Percentiles rank a stretch among this genome's conserved stretches.
These are phyloP conservation scores for Ormyrus thymus DNA, from an alignment of 2,888 invertebrate genomes.

Conservation along the genomic window DNA sequence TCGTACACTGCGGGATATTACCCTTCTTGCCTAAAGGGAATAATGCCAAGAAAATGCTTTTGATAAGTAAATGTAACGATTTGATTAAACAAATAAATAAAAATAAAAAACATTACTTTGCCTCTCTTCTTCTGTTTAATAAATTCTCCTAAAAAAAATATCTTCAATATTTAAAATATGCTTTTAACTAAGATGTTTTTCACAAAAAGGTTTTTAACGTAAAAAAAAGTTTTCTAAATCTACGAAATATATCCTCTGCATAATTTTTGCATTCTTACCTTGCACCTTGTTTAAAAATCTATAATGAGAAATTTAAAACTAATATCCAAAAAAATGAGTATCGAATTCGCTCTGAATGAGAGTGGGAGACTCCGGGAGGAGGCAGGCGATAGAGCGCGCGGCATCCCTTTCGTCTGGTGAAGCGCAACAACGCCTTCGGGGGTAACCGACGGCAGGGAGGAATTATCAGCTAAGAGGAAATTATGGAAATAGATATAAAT, in stretches of 20 bases:
- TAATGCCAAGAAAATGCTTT: constrained; percentile 45
- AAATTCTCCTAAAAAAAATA: neutral
- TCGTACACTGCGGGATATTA: constrained; percentile 39
- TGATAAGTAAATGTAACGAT: neutral
- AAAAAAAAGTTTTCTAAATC: neutral
- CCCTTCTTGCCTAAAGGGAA: constrained; percentile 35
- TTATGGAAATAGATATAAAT: constrained; percentile 70
- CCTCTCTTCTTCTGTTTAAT: too few species aligned
- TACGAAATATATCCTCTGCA: too few species aligned
- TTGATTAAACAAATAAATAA: too few species aligned
- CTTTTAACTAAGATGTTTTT: neutral
- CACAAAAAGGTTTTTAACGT: too few species aligned
- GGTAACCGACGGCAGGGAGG: constrained; percentile 56
- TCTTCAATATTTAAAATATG: constrained; percentile 34
- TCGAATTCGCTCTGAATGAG: too few species aligned
- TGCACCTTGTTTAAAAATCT: too few species aligned
- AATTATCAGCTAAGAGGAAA: constrained; percentile 73
- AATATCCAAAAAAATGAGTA: too few species aligned
- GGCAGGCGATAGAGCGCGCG: constrained; percentile 16
- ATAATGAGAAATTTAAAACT: too few species aligned
- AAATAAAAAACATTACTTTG: too few species aligned
- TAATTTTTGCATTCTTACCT: too few species aligned
- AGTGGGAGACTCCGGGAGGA: neutral
- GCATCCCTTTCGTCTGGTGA: neutral
- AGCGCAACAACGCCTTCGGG: constrained; percentile 58